Evolutionary conservation across 1,140 invertebrate species (phyloP).

Genomic region (Macrobrachium rosenbergii): DNA sequence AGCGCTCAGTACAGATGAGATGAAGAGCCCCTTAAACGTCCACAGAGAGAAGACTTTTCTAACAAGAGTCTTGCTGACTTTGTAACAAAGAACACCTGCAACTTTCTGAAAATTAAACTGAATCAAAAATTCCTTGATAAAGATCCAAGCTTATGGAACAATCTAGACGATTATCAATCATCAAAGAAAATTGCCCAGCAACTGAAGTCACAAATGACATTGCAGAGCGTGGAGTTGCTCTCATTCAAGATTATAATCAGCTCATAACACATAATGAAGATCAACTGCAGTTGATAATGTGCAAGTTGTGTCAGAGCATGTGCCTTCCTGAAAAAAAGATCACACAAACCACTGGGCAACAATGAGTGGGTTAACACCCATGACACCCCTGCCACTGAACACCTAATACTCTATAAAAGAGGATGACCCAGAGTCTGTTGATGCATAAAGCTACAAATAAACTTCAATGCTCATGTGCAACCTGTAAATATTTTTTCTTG

Average conservation of each 20-base stretch:
- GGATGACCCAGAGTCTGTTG: not conserved
- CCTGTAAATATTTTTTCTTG: not conserved
- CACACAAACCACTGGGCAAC: not conserved
- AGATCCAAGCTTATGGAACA: too few species aligned
- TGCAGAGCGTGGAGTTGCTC: slow-evolving; percentile 2
- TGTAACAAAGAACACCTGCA: not conserved
- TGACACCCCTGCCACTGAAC: too few species aligned
- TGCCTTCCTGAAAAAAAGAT: too few species aligned
- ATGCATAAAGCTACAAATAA: not conserved
- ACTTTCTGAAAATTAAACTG: not conserved
- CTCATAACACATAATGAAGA: slow-evolving; percentile 10
- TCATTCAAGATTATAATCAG: slow-evolving; percentile 12
- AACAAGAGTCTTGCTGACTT: too few species aligned
- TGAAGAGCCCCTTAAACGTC: slow-evolving; percentile 9
- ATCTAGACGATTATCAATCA: too few species aligned
- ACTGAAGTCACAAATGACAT: too few species aligned
- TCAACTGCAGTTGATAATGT: not conserved
- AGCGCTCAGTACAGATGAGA: not conserved
- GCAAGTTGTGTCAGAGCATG: not conserved
- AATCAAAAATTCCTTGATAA: not conserved
- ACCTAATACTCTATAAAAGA: not conserved
- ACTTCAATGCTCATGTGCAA: not conserved
- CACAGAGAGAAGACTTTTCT: not conserved
- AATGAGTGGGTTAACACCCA: too few species aligned
- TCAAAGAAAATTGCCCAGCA: too few species aligned